Percentiles rank a stretch among this genome's conserved stretches.
Conservation (phyloP, 2,888 invertebrate species). For the Malthinus seriepunctatus region DNA sequence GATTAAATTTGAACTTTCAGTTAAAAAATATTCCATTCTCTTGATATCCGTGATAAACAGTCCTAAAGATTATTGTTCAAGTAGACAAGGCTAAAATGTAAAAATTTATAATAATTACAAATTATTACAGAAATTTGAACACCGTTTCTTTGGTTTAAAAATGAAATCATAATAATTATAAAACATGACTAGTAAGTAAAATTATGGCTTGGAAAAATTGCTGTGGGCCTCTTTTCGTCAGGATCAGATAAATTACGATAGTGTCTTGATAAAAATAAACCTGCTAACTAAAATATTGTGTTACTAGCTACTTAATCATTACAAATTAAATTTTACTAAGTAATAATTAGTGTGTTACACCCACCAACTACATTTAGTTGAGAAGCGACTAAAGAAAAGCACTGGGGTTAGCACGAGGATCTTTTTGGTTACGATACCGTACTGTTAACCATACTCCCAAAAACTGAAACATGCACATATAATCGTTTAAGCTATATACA, state of each 20-base stretch:
- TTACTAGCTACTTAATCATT: background rate
- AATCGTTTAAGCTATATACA: slow-evolving; percentile 17
- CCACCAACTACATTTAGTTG: slow-evolving; percentile 42
- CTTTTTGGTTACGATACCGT: slow-evolving; percentile 97
- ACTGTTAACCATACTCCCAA: slow-evolving; percentile 96
- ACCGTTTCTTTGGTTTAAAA: slow-evolving; percentile 40
- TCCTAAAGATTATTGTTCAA: too few species aligned
- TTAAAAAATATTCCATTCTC: too few species aligned
- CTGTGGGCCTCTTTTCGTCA: slow-evolving; percentile 67
- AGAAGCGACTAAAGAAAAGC: slow-evolving; percentile 85
- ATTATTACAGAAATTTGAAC: slow-evolving; percentile 12
- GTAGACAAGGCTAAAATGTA: background rate
- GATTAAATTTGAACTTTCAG: too few species aligned
- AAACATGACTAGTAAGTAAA: slow-evolving; percentile 51
- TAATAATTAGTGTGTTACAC: slow-evolving; percentile 31
- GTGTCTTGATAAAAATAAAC: slow-evolving; percentile 77
- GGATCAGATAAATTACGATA: slow-evolving; percentile 83
- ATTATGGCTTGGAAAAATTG: slow-evolving; percentile 66
- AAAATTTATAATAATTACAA: background rate
- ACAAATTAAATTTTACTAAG: background rate
- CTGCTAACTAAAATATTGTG: slow-evolving; percentile 67
- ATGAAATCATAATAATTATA: slow-evolving; percentile 22
- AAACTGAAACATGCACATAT: slow-evolving; percentile 71
- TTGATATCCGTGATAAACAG: too few species aligned
- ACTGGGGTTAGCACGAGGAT: slow-evolving; percentile 94